Percentiles rank a stretch among this genome's conserved stretches.
Conservation (phyloP, 2,113 vertebrate species). For the Salvelinus alpinus region DNA sequence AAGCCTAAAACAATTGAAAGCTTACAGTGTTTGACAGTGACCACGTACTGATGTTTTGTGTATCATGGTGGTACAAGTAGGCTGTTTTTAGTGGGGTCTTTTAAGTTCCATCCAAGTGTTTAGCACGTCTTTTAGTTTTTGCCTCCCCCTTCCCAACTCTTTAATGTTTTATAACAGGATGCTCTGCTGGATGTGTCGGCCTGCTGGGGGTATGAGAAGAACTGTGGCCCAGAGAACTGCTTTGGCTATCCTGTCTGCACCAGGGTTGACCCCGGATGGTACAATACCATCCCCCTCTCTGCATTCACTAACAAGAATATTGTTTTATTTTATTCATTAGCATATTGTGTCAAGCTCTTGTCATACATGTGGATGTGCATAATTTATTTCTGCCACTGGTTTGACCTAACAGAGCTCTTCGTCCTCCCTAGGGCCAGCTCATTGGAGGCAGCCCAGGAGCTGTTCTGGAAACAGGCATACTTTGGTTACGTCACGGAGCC, state of each 20-base stretch:
- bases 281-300: constrained; percentile 41
- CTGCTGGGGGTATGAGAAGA: constrained; percentile 97
- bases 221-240: constrained; percentile 79
- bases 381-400: background rate
- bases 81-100: background rate
- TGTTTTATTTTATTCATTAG: background rate
- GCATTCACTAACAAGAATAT: background rate
- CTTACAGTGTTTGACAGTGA: too few species aligned
- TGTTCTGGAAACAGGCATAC: constrained; percentile 97
- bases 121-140: background rate
- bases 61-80: too few species aligned
- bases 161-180: constrained; percentile 71
- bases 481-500: constrained; percentile 87
- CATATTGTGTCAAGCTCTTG: background rate
- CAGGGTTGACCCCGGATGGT: constrained; percentile 88
- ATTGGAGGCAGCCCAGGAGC: constrained; percentile 82
- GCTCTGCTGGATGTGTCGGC: constrained; percentile 73
- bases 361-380: background rate
- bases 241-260: constrained; percentile 88
- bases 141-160: background rate
- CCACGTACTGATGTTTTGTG: background rate
- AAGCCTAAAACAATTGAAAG: too few species aligned
- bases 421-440: constrained; percentile 78
- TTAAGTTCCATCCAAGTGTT: background rate
- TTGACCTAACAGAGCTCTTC: background rate